A percentile compares a stretch with the other conserved stretches of the same genome.
phyloP scores from a whole-genome alignment of 1,140 invertebrate species.

The Trachelipus rathkii region DNA sequence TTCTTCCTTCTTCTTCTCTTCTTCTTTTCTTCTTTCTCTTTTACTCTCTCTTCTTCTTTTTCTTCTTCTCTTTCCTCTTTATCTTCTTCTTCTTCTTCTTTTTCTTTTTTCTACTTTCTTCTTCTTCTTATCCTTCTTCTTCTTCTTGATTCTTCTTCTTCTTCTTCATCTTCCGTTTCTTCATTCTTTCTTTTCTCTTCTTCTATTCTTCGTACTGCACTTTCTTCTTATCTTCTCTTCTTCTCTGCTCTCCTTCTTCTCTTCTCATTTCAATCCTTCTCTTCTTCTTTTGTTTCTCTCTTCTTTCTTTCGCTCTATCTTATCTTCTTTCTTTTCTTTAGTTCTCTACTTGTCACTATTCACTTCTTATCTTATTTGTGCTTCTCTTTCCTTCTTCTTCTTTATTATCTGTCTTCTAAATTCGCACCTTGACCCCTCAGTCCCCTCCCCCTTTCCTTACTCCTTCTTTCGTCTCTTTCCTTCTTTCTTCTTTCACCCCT shows the following conservation, averaged over 20 bases:
- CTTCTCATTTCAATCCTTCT: background rate
- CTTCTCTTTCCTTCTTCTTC: no score
- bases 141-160: background rate
- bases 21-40: background rate
- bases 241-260: background rate
- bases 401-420: no score
- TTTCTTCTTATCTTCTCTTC: background rate
- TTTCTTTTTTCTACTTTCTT: background rate
- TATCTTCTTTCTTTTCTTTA: no score
- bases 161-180: background rate
- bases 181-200: background rate
- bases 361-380: no score
- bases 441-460: no score
- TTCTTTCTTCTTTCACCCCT: no score
- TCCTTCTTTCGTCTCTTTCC: no score
- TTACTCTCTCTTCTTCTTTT: background rate
- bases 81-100: background rate
- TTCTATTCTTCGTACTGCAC: background rate
- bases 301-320: no score
- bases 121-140: background rate
- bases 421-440: no score
- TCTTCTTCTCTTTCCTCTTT: background rate
- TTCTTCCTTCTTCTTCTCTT: background rate
- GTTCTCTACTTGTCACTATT: no score
- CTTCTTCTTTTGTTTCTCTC: background rate